Evolutionary conservation across 2,888 invertebrate genomes (phyloP).

Genomic region (Plagiodera versicolora): DNA sequence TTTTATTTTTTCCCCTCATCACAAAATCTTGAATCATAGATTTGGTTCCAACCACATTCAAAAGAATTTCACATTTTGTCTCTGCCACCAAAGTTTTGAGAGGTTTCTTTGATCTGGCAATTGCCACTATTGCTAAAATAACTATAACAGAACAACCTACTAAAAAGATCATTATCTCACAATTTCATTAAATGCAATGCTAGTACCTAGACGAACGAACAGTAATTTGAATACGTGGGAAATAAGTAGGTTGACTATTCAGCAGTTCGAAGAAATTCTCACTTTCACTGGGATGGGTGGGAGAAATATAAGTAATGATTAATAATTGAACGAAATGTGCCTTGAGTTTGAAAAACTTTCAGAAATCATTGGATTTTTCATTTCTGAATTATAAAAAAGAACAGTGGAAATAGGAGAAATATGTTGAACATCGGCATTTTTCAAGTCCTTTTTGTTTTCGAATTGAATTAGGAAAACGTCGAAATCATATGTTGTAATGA

Average conservation of each 20-base stretch:
- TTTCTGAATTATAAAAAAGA: too few relatives aligned
- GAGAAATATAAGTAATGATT: background rate
- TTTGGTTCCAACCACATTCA: slow-evolving; percentile 62
- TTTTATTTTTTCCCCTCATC: slow-evolving; percentile 60
- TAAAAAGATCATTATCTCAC: slow-evolving; percentile 43
- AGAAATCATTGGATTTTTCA: too few relatives aligned
- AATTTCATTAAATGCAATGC: background rate
- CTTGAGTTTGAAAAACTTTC: too few relatives aligned
- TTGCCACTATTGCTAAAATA: slow-evolving; percentile 47
- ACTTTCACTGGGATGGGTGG: background rate
- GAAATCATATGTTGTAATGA: too few relatives aligned
- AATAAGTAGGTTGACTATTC: background rate
- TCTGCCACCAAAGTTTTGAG: slow-evolving; percentile 59
- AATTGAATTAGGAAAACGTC: too few relatives aligned
- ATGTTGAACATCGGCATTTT: too few relatives aligned
- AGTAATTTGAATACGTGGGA: background rate
- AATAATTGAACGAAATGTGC: too few relatives aligned
- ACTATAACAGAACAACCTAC: slow-evolving; percentile 43
- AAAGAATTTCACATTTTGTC: slow-evolving; percentile 59
- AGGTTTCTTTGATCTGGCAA: slow-evolving; percentile 58
- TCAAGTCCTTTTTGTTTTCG: too few relatives aligned
- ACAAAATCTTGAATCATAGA: slow-evolving; percentile 64
- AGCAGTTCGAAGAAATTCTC: background rate
- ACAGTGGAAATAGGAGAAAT: too few relatives aligned
- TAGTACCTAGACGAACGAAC: background rate